Evolutionary conservation across 2,797 vertebrate species (phyloP), one percentile per base, ranked within the genome.

Genomic region (Podargus strigoides): DNA sequence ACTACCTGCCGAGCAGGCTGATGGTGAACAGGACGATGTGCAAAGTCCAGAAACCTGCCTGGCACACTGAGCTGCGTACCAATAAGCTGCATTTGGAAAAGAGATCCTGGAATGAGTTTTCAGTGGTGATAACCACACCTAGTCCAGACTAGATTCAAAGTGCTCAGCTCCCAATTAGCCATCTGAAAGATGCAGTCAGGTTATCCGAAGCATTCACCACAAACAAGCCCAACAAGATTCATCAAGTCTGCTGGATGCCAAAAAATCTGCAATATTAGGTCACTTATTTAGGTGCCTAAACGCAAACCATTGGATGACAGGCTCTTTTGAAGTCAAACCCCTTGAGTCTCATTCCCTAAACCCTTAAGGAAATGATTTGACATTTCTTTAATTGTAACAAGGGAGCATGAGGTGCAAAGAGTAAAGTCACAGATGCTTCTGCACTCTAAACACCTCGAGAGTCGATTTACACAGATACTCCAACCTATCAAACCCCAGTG

Each of bases 231-330:
- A n/a, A 41, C 27, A 34, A 84, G 69, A 88, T 60, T 62, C 73
- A 2, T 17, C 5, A 20, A 75, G 39, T 41, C 32, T 85, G 55
- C 37, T 67, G 59, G 44, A 73, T 44, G 62, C 26, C 0, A 0
- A 79, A 66, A 41, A 59, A 74, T 59, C 46, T 82, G 80, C 52
- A 67, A 42, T 9, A 70, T 22, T 6, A 44, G 24, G 20, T 60
- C 76, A 52, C 37, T 87, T 74, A 73, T 56, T 87, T 82, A 82
- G 41, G 46, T 73, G 63, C 32, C 74, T 49, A 74, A 93, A 81
- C 17, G 37, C 28, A 95, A 89, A 70, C 27, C 69, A 80, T 28
- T n/a, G 72, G 56, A 60, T 60, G 49, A 84, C 41, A 74, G 9
- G 20, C 15, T 89, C 75, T 70, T 91, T 26, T 82, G 83, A 91